phyloP scores from a whole-genome alignment of 1,140 invertebrate species.

The Aphelenchoides avenae region DNA sequence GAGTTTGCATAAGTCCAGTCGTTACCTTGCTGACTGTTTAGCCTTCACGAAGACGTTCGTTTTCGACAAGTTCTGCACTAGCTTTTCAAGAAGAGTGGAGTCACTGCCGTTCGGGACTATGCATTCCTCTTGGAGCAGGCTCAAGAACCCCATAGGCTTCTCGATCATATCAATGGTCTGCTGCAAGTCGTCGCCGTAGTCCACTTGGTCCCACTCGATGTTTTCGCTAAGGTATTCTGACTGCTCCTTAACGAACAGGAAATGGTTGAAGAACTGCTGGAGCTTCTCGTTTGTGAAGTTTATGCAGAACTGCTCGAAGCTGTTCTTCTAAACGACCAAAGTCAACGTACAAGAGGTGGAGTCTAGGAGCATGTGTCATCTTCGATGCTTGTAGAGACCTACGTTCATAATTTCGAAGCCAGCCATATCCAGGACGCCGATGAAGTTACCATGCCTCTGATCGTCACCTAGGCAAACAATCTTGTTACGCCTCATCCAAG shows the following conservation, averaged over 20 bases:
- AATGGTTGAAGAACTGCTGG: slow-evolving; percentile 99
- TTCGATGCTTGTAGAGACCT: no score
- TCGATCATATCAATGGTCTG: slow-evolving; percentile 97
- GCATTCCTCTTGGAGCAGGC: slow-evolving; percentile 99
- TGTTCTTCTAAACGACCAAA: slow-evolving; percentile 67
- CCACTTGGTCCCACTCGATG: slow-evolving; percentile 80
- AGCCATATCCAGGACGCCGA: slow-evolving; percentile 98
- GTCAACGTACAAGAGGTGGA: background rate
- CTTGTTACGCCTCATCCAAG: no score
- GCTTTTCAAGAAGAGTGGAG: slow-evolving; percentile 92
- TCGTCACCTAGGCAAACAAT: no score
- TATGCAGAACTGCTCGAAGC: slow-evolving; percentile 99
- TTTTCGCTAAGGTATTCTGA: slow-evolving; percentile 85
- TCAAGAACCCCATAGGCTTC: slow-evolving; percentile 99
- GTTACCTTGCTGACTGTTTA: slow-evolving; percentile 49
- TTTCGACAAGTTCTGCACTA: slow-evolving; percentile 62
- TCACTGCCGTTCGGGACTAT: slow-evolving; percentile 99
- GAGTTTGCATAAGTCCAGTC: slow-evolving; percentile 78
- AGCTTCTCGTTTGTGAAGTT: slow-evolving; percentile 94
- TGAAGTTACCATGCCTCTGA: slow-evolving; percentile 57
- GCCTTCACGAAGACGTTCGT: slow-evolving; percentile 40
- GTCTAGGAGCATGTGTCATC: background rate
- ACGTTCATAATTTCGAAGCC: slow-evolving; percentile 99
- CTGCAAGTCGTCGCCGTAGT: slow-evolving; percentile 96
- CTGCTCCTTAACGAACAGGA: slow-evolving; percentile 99